Evolutionary conservation across 2,888 invertebrate species (phyloP).

Genomic region (Pilophorus perplexus): DNA sequence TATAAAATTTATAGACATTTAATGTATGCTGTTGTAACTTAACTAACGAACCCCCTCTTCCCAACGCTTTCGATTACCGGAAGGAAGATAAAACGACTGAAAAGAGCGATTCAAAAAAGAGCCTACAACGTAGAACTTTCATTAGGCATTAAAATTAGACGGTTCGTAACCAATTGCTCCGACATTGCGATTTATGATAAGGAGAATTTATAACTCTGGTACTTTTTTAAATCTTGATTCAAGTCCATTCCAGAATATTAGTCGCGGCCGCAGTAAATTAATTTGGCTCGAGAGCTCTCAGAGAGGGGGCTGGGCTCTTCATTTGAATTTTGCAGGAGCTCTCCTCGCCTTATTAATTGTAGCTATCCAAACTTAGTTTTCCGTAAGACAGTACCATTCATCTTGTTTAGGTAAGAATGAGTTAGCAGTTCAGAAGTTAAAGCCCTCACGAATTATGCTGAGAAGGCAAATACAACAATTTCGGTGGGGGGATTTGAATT

Average conservation of each 20-base stretch:
- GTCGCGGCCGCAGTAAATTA: background rate
- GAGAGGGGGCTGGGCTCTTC: background rate
- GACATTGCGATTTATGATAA: background rate
- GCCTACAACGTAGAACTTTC: too few relatives aligned
- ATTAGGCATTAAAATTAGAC: too few relatives aligned
- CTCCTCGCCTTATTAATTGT: conserved; percentile 4
- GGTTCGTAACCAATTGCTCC: background rate
- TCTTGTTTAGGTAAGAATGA: background rate
- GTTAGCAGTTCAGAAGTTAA: background rate
- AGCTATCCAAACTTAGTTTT: conserved; percentile 1
- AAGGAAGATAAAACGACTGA: too few relatives aligned
- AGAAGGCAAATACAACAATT: background rate
- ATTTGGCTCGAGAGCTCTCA: background rate
- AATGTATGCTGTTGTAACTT: too few relatives aligned
- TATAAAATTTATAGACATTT: too few relatives aligned
- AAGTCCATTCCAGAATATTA: background rate
- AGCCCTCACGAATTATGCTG: background rate
- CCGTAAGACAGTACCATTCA: background rate
- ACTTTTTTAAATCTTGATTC: background rate
- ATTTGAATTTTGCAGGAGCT: conserved; percentile 5
- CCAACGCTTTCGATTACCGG: too few relatives aligned
- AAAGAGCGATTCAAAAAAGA: too few relatives aligned
- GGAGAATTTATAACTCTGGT: background rate
- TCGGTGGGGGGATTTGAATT: too few relatives aligned
- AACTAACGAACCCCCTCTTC: too few relatives aligned